Conservation (phyloP, 2,113 vertebrate genomes). For the Onychostoma macrolepis region DNA sequence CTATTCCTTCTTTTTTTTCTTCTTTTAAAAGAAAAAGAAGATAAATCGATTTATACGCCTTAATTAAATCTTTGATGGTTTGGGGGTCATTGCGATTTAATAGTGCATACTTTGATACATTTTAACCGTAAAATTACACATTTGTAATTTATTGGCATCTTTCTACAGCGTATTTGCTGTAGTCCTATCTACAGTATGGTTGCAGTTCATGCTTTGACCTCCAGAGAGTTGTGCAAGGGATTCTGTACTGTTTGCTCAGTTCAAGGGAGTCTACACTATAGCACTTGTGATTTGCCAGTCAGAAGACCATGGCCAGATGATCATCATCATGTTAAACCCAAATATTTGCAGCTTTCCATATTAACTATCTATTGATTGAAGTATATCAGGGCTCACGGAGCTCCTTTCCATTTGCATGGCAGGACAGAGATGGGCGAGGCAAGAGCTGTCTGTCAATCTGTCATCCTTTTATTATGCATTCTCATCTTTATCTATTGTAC, state of each 20-base stretch:
- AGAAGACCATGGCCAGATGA: neutral
- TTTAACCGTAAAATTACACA: neutral
- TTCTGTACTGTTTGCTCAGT: slow-evolving; percentile 45
- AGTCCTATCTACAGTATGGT: slow-evolving; percentile 14
- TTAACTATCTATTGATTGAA: neutral
- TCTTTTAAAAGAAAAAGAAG: neutral
- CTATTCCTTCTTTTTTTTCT: neutral
- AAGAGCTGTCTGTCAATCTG: slow-evolving; percentile 40
- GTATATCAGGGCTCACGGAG: neutral
- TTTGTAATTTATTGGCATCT: neutral
- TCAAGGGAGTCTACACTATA: slow-evolving; percentile 31
- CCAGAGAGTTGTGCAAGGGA: slow-evolving; percentile 46
- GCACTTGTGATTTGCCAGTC: slow-evolving; percentile 12
- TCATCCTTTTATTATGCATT: slow-evolving; percentile 28
- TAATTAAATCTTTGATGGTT: neutral
- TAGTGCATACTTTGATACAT: neutral
- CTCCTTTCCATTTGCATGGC: neutral
- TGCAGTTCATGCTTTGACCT: slow-evolving; percentile 33
- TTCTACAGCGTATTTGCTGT: neutral
- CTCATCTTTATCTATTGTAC: neutral
- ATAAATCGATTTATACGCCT: neutral
- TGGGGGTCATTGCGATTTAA: neutral
- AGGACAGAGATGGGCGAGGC: slow-evolving; percentile 54
- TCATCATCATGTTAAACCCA: neutral
- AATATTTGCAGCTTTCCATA: neutral